Conservation (phyloP, 2,113 vertebrate species). For the Antidorcas marsupialis region DNA sequence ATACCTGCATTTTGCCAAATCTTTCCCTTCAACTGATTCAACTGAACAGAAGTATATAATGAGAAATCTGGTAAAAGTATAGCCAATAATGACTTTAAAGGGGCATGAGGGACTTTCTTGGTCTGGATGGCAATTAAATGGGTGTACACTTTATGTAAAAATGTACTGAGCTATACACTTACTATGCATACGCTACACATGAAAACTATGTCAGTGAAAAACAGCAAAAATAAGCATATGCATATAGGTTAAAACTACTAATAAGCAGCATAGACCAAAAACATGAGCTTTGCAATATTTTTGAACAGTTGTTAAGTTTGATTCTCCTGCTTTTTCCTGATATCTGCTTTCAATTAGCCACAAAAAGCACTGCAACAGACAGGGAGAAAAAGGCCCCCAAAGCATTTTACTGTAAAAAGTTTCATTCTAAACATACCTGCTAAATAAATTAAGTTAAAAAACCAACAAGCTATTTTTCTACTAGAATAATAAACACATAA, state of each 20-base stretch:
- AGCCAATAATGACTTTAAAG: not conserved
- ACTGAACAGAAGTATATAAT: not conserved
- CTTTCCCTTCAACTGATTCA: not conserved
- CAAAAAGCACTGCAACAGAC: not conserved
- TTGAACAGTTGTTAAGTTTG: conserved; percentile 10
- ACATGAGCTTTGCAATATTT: not conserved
- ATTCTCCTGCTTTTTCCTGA: not conserved
- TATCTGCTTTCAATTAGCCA: not conserved
- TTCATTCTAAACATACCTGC: not conserved
- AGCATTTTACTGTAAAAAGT: not conserved
- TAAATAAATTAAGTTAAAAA: not conserved
- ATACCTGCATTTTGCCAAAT: not conserved
- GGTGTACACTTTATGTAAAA: not conserved
- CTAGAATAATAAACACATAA: not conserved
- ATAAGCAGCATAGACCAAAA: not conserved
- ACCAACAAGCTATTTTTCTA: not conserved
- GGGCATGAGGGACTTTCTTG: not conserved
- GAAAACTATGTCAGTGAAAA: not conserved
- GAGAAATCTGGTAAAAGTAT: conserved; percentile 9
- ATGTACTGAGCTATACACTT: not conserved
- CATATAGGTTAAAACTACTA: not conserved
- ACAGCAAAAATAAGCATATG: conserved; percentile 4
- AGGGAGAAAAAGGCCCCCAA: not conserved
- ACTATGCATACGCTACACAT: not conserved
- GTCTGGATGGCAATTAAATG: not conserved